Evolutionary conservation across 2,888 invertebrate species (phyloP), one percentile per base, ranked within the genome.

Genomic region (Psococerastis gibbosa): DNA sequence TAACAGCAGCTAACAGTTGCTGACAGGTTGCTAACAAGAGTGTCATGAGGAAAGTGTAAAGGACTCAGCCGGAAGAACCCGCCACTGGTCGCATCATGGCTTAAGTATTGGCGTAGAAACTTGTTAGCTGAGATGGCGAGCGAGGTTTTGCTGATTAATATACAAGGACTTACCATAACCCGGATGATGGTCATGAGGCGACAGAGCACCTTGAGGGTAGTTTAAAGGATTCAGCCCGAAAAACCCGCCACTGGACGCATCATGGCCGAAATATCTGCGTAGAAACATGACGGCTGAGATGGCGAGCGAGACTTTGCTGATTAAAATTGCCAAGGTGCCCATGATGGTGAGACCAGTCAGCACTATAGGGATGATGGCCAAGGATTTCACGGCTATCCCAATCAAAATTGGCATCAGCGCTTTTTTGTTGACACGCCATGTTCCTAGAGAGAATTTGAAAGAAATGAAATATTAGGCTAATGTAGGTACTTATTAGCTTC

Each of bases 1-100:
- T n/a, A n/a, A n/a, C n/a, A n/a, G n/a, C n/a, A n/a, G n/a, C n/a
- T n/a, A n/a, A n/a, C n/a, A n/a, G n/a, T n/a, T n/a, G n/a, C n/a
- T n/a, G n/a, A n/a, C n/a, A n/a, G n/a, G n/a, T n/a, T n/a, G n/a
- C n/a, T n/a, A n/a, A n/a, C 27, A 27, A 9, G 27, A 9, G 27
- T 27, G 27, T 6, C 27, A 11, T 27, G 27, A 27, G 17, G 18
- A 11, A 18, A 38, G 20, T 20, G 17, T 20, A 38, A 20, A 17
- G 38, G 38, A 20, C 20, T 38, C 6, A 38, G 22, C 17, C 38
- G n/a, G 15, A 20, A n/a, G 18, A 38, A 38, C 18, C 38, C 38
- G 15, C 38, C 38, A 27, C 8, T 9, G 27, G 6, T 6, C 6
- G 6, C 8, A 11, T 27, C 27, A 17, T 20, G 5, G 9, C 38